Evolutionary conservation across 1,140 invertebrate species (phyloP).

Genomic region (Sinella curviseta): DNA sequence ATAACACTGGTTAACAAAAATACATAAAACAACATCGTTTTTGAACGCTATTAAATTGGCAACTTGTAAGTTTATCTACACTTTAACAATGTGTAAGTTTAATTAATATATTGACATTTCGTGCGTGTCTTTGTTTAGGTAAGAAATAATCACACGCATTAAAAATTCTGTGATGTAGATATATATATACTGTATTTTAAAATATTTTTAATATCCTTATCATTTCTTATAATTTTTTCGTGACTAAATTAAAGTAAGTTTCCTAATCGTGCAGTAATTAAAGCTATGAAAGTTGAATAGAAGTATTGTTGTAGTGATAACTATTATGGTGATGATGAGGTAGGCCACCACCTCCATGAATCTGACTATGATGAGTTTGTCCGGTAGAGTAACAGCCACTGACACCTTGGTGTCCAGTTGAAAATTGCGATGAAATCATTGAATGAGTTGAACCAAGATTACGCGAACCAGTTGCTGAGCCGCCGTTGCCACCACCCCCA

Average conservation of each 20-base stretch:
- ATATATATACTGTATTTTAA: too few relatives aligned
- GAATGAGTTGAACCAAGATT: neutral
- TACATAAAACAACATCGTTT: neutral
- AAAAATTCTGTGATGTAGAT: too few relatives aligned
- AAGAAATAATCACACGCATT: too few relatives aligned
- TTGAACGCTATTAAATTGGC: too few relatives aligned
- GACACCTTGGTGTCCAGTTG: neutral
- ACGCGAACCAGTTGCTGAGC: neutral
- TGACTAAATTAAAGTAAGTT: neutral
- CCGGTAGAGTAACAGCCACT: neutral
- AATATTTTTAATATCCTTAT: too few relatives aligned
- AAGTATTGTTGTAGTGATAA: neutral
- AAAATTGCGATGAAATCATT: neutral
- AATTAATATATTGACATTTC: too few relatives aligned
- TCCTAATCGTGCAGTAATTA: neutral
- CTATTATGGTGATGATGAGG: neutral
- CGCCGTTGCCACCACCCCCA: neutral
- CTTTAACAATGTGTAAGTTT: too few relatives aligned
- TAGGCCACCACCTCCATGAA: neutral
- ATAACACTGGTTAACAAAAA: neutral
- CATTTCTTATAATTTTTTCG: too few relatives aligned
- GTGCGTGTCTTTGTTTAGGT: too few relatives aligned
- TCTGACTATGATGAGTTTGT: conserved; percentile 6
- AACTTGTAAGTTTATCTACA: too few relatives aligned
- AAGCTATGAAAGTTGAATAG: conserved; percentile 18